Evolutionary conservation across 2,888 invertebrate species (phyloP).

Genomic region (Polia nebulosa): DNA sequence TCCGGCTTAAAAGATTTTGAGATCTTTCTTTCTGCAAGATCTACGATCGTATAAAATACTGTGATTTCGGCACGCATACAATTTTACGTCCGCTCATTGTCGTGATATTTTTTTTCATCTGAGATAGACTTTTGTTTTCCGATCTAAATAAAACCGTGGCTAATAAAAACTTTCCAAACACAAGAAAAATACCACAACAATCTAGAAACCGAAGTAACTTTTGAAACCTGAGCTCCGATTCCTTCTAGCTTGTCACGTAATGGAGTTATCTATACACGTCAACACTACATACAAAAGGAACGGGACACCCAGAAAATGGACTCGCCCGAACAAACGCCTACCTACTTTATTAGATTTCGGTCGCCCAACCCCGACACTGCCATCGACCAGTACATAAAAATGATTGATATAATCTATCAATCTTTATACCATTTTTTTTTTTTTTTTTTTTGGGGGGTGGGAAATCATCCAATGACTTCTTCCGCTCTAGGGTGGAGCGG

Average conservation of each 20-base stretch:
- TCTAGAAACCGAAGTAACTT: slow-evolving; percentile 32
- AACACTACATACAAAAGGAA: slow-evolving; percentile 63
- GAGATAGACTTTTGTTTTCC: neutral
- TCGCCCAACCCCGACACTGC: slow-evolving; percentile 56
- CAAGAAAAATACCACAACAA: slow-evolving; percentile 26
- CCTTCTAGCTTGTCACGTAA: slow-evolving; percentile 58
- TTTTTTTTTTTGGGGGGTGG: no score
- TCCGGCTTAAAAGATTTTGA: slow-evolving; percentile 7
- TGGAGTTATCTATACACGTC: slow-evolving; percentile 70
- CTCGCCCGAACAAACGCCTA: slow-evolving; percentile 69
- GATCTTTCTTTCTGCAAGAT: neutral
- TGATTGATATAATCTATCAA: slow-evolving; percentile 68
- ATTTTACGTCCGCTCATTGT: neutral
- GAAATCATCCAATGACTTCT: no score
- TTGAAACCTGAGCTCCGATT: slow-evolving; percentile 54
- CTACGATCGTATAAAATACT: slow-evolving; percentile 3
- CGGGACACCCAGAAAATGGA: slow-evolving; percentile 67
- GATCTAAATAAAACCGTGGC: slow-evolving; percentile 6
- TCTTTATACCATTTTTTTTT: slow-evolving; percentile 45
- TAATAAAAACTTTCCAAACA: neutral
- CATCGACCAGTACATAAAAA: slow-evolving; percentile 60
- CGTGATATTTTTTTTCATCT: slow-evolving; percentile 5
- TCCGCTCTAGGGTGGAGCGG: no score
- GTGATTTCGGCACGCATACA: neutral
- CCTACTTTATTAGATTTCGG: slow-evolving; percentile 73